Base-by-base conservation (phyloP, 2,888 invertebrate genomes). In the Aleiodes testaceus region DNA sequence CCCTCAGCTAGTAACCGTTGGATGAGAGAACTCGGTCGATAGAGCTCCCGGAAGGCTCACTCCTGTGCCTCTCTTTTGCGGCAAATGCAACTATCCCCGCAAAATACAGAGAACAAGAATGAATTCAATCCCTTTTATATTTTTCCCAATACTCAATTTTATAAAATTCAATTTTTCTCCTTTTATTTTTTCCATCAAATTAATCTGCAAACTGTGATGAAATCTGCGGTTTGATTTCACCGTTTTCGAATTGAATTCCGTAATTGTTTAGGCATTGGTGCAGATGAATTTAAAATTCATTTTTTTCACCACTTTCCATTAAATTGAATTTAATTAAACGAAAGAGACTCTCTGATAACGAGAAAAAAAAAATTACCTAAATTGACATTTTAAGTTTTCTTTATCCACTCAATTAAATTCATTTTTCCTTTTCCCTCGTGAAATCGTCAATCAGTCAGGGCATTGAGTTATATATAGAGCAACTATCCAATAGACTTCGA, bases 11-110 rank as follows among this genome's bases (percentile, higher is more conserved):
- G 83, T 81, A 82, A 82, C 79, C 79, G 80, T 79, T 55, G 81
- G 84, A 82, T 81, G 81, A 80, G 83, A 81, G 82, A 82, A 83
- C 26, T 85, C 83, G 85, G 85, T 85, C 85, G 85, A 85, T 85
- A 85, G 84, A 85, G 85, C 85, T 85, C 80, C 82, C 82, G 79
- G 70, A 63, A 68, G 80, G 77, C 77, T 76, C 79, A 67, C 73
- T 64, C 66, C 69, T 26, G 26, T 26, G 26, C 70, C 74, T 74
- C 59, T 59, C 65, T 66, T 61, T 66, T 61, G 61, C 61, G 44
- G 61, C 42, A 61, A 42, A 61, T 61, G 61, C 61, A 61, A 61
- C 61, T 61, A 18, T 20, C 44, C 61, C 44, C 61, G 44, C 44
- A 45, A 61, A 61, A 42, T 42, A 42, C 42, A 20, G 20, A 36